A percentile compares a stretch with the other conserved stretches of the same genome.
phyloP scores from a whole-genome alignment of 2,113 vertebrate genomes.

The Neolamprologus toae region DNA sequence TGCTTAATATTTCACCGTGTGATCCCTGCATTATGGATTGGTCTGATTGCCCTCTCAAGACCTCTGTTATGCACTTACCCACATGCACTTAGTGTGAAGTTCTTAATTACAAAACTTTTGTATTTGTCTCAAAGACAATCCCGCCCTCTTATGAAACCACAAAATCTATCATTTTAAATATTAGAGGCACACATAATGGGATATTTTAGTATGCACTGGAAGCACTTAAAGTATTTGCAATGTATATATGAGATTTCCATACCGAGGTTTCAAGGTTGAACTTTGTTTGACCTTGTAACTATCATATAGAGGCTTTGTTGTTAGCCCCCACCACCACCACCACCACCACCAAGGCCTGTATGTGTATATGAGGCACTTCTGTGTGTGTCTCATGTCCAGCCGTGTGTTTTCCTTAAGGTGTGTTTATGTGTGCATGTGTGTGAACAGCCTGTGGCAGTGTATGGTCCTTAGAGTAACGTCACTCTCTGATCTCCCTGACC shows the following conservation, averaged over 20 bases:
- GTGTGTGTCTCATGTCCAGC: neutral
- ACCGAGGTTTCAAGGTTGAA: constrained; percentile 18
- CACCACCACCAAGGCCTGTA: neutral
- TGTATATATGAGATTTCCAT: constrained; percentile 20
- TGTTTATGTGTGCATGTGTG: neutral
- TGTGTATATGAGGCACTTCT: neutral
- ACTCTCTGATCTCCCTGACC: constrained; percentile 36
- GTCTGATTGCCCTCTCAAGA: constrained; percentile 62
- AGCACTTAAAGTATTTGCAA: neutral
- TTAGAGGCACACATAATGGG: neutral
- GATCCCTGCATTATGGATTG: constrained; percentile 66
- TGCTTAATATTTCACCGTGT: constrained; percentile 69
- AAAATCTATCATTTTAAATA: neutral
- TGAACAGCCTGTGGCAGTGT: constrained; percentile 26
- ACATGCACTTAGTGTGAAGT: constrained; percentile 9
- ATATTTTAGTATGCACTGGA: neutral
- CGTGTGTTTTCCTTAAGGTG: constrained; percentile 12
- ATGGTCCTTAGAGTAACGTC: constrained; percentile 24
- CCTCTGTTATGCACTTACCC: constrained; percentile 23
- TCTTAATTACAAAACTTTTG: constrained; percentile 36
- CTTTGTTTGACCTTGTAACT: constrained; percentile 27
- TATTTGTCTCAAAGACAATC: neutral
- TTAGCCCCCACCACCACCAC: neutral
- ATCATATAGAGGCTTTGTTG: constrained; percentile 24
- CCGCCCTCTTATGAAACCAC: neutral